Conservation (phyloP, 2,113 vertebrate species). For the Geococcyx californianus region DNA sequence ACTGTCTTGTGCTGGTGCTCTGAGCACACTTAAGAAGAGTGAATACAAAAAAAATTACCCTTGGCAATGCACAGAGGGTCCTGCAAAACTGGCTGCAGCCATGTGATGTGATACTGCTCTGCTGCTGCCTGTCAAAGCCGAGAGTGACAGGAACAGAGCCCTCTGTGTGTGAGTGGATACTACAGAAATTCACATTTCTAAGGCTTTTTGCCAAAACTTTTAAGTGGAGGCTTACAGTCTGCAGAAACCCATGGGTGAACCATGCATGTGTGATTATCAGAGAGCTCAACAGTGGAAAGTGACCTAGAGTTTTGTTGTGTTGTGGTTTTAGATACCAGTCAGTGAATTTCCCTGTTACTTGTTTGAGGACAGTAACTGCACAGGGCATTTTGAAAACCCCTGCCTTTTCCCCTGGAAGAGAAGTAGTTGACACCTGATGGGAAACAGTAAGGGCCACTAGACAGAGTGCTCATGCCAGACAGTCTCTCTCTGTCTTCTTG, state of each 20-base stretch:
- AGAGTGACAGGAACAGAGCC: neutral
- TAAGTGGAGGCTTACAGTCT: neutral
- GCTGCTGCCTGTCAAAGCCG: neutral
- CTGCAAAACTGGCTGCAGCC: neutral
- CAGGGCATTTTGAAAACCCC: fast-evolving
- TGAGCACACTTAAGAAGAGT: neutral
- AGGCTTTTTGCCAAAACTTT: neutral
- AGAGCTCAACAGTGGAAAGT: neutral
- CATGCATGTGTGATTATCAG: fast-evolving
- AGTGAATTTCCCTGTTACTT: neutral
- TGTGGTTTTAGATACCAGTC: neutral
- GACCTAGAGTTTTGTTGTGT: neutral
- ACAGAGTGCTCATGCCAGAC: neutral
- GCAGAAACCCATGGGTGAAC: neutral
- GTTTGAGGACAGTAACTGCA: neutral
- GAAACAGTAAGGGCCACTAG: neutral
- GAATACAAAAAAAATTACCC: neutral
- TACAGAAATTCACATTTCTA: neutral
- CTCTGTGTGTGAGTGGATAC: fast-evolving
- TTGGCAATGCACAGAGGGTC: neutral
- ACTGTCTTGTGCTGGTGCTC: neutral
- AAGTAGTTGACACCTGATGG: neutral
- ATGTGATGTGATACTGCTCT: neutral
- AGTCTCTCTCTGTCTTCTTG: neutral
- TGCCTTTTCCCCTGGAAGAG: neutral